Evolutionary conservation across 2,797 vertebrate species (phyloP).

Genomic region (Odontamblyopus rebecca): DNA sequence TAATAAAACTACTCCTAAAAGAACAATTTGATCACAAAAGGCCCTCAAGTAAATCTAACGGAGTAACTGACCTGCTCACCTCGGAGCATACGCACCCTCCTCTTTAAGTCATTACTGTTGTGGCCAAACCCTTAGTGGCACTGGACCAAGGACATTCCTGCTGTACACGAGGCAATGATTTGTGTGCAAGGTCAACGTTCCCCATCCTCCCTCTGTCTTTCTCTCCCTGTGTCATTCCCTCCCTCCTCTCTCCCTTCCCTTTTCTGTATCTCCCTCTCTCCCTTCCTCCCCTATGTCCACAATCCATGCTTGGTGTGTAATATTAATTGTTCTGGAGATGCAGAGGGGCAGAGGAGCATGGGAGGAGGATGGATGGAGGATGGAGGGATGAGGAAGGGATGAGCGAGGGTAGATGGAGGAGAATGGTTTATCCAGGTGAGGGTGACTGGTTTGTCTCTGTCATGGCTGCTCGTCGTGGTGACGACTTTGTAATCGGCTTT

Average conservation of each 20-base stretch:
- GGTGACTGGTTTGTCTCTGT: conserved; percentile 76
- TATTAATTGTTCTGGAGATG: conserved; percentile 40
- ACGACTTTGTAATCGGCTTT: conserved; percentile 70
- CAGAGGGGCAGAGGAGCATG: conserved; percentile 20
- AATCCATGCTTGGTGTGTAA: conserved; percentile 31
- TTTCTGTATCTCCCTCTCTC: conserved; percentile 9
- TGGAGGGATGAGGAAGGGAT: conserved; percentile 34
- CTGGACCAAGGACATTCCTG: conserved; percentile 64
- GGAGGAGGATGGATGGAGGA: conserved; percentile 16
- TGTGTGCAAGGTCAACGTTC: conserved; percentile 64
- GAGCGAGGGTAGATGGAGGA: conserved; percentile 35
- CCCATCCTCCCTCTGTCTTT: conserved; percentile 37
- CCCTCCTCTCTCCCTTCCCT: not conserved
- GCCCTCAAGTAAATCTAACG: not conserved
- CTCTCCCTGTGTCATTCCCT: conserved; percentile 1
- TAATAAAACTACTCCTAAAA: not conserved
- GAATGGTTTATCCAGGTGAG: conserved; percentile 67
- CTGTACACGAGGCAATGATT: conserved; percentile 52
- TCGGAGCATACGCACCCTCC: not conserved
- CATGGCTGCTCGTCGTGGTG: conserved; percentile 59
- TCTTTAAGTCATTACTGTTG: conserved; percentile 37
- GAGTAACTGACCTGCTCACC: not conserved
- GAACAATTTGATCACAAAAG: not conserved
- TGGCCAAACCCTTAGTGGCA: conserved; percentile 48
- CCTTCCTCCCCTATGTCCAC: conserved; percentile 17